These are phyloP conservation scores for Artibeus jamaicensis DNA, from an alignment of 2,797 vertebrate genomes.

Conservation along the genomic window DNA sequence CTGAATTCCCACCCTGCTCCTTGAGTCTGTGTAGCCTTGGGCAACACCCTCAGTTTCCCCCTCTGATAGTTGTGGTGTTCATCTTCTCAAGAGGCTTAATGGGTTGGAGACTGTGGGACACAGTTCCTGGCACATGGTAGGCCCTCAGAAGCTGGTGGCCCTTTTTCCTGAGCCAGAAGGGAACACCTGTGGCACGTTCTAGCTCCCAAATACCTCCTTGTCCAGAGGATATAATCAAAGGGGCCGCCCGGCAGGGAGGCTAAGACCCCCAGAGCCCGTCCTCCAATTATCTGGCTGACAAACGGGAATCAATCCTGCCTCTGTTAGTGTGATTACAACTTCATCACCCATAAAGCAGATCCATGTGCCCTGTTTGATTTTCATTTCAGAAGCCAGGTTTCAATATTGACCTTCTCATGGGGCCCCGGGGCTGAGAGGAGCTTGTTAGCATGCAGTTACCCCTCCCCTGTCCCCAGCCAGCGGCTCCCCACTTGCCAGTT, in stretches of 20 bases:
- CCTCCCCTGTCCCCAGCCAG: neutral
- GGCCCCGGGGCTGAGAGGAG: neutral
- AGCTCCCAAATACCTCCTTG: neutral
- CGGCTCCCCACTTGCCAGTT: neutral
- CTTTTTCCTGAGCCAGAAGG: neutral
- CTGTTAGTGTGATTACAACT: neutral
- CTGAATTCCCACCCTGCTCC: neutral
- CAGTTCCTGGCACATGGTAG: neutral
- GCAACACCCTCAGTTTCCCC: neutral
- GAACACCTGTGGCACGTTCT: accelerated
- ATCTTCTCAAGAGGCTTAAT: neutral
- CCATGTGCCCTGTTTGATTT: neutral
- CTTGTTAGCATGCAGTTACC: neutral
- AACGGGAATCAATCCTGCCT: neutral
- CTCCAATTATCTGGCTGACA: neutral
- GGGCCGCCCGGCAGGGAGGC: neutral
- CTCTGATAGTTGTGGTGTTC: neutral
- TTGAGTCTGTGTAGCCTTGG: neutral
- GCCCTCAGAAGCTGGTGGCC: neutral
- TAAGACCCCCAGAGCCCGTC: neutral
- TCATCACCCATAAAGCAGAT: neutral
- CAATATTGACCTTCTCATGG: neutral
- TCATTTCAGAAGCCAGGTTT: neutral
- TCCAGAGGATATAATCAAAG: neutral
- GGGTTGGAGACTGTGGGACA: neutral